phyloP scores from a whole-genome alignment of 2,113 vertebrate genomes.

The Scophthalmus maximus region DNA sequence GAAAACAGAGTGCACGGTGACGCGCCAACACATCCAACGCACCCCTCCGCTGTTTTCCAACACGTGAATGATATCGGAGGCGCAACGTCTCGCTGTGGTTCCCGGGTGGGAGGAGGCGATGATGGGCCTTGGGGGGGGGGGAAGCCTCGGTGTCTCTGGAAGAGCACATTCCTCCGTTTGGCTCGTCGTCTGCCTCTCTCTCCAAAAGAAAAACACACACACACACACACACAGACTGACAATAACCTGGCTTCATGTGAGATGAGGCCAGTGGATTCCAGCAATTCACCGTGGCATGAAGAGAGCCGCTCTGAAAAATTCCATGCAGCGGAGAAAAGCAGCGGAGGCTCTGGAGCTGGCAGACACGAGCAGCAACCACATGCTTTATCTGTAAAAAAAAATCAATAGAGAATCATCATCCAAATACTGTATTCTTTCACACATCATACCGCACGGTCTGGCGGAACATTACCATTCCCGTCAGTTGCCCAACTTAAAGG shows the following conservation, averaged over 20 bases:
- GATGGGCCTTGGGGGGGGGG: neutral
- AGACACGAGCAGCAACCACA: too few species aligned
- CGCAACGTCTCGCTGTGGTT: constrained; percentile 24
- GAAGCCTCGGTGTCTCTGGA: neutral
- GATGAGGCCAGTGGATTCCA: constrained; percentile 34
- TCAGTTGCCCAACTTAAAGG: too few species aligned
- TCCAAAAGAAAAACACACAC: constrained; percentile 2
- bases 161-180: constrained; percentile 11
- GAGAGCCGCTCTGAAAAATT: neutral
- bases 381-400: too few species aligned
- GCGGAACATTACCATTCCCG: too few species aligned
- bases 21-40: constrained; percentile 28
- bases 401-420: too few species aligned
- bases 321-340: neutral
- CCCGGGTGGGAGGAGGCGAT: constrained; percentile 19
- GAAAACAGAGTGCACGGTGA: constrained; percentile 17
- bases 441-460: too few species aligned
- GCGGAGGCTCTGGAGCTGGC: neutral
- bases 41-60: constrained; percentile 5
- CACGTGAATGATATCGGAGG: constrained; percentile 31
- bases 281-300: constrained; percentile 37
- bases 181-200: neutral
- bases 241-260: constrained; percentile 34
- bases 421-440: too few species aligned
- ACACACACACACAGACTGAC: constrained; percentile 3